phyloP scores from a whole-genome alignment of 2,113 vertebrate genomes.

The Tetrax tetrax region DNA sequence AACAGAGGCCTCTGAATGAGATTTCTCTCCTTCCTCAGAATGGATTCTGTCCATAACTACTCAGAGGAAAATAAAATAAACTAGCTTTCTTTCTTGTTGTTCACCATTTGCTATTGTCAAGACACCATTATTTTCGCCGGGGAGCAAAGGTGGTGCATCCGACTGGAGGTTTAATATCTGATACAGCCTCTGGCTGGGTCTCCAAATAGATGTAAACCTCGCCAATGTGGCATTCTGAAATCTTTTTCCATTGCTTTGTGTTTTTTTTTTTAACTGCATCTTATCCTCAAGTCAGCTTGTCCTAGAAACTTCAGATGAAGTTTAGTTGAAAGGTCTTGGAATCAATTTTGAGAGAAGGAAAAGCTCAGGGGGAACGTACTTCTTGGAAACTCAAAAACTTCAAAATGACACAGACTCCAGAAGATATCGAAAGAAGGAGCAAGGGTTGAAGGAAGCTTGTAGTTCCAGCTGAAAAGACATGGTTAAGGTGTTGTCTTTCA shows the following conservation, averaged over 20 bases:
- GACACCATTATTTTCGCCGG: neutral
- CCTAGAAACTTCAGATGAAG: constrained; percentile 47
- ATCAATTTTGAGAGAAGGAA: constrained; percentile 27
- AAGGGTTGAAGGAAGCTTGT: neutral
- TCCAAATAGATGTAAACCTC: constrained; percentile 26
- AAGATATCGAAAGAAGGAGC: neutral
- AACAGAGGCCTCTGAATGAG: constrained; percentile 20
- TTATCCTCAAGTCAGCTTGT: constrained; percentile 23
- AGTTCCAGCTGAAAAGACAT: neutral
- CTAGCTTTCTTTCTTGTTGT: neutral
- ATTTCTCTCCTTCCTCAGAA: constrained; percentile 27
- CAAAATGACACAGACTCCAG: neutral
- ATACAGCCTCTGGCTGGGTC: constrained; percentile 5
- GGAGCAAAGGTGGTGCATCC: neutral
- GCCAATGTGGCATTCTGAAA: neutral
- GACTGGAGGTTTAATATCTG: constrained; percentile 35
- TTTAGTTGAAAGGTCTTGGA: constrained; percentile 26
- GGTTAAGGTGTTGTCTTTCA: neutral
- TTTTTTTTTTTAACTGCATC: neutral
- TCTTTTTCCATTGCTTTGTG: neutral
- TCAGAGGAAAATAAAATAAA: neutral
- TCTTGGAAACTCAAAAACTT: constrained; percentile 1
- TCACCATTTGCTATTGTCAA: constrained; percentile 24
- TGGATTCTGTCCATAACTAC: constrained; percentile 8
- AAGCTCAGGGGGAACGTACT: neutral